phyloP scores from a whole-genome alignment of 2,797 vertebrate species.

The Tapera naevia region DNA sequence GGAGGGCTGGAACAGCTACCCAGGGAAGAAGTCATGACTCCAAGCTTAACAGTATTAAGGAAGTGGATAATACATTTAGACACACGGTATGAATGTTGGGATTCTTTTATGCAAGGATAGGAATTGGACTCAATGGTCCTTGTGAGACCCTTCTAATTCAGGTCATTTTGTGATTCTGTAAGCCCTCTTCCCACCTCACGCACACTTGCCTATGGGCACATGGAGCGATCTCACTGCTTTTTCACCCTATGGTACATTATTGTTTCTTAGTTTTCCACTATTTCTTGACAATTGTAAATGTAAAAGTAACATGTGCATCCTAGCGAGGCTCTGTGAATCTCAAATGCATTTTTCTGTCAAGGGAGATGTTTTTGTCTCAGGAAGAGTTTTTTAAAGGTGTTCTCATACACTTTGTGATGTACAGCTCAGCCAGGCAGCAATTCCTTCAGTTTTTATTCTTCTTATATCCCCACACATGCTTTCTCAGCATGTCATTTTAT shows the following conservation, averaged over 20 bases:
- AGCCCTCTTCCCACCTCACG: neutral
- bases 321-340: neutral
- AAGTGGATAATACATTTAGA: no score
- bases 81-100: no score
- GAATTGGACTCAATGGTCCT: no score
- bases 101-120: no score
- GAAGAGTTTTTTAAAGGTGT: neutral
- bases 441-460: neutral
- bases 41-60: no score
- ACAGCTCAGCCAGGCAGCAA: rapidly evolving
- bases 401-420: rapidly evolving
- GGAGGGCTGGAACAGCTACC: no score
- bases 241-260: neutral
- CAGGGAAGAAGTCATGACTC: no score
- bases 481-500: neutral
- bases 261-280: neutral
- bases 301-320: neutral
- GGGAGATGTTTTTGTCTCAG: neutral
- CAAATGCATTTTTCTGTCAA: neutral
- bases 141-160: no score
- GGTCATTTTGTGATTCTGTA: no score
- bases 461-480: rapidly evolving
- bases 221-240: neutral
- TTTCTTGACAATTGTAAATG: neutral
- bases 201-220: neutral